Base-by-base conservation (phyloP, 2,113 vertebrate species). In the Oenanthe oenanthe region DNA sequence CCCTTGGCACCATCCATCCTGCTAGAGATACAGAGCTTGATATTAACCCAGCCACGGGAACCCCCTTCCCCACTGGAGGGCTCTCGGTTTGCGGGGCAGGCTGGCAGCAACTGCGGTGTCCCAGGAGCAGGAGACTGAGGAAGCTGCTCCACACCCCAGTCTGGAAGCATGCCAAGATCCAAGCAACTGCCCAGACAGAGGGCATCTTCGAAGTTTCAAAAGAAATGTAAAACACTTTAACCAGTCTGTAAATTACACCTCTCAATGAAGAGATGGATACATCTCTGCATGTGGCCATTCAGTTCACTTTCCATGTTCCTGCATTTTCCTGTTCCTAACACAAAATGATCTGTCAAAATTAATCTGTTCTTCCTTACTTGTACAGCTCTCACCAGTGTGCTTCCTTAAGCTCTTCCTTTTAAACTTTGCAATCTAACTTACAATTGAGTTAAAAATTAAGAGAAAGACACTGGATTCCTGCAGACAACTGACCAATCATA, bases 71-170 rank as follows among this genome's bases (percentile, higher is more conserved):
- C 24, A 21, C 29, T 3, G 32, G 6, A 28, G 16, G 42, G 34
- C 48, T 71, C 85, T 43, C 0, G 0, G 36, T 67, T 25, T 78
- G 65, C 0, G 10, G 57, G n/a, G 24, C 2, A 0, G 45, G 19
- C 40, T 34, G 70, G 91, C 70, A 76, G 24, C 19, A 56, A 25
- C 50, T 29, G n/a, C 1, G 0, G 10, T 19, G 51, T 32, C 54
- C 10, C 2, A 2, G 32, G 28, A 70, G 38, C n/a, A 47, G 16
- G 13, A 73, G 24, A 58, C 14, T 4, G 42, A 72, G 50, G 65
- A 89, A 89, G 54, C 45, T 17, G 2, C 34, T 54, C 20, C 9
- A 15, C 3, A 3, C 3, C 17, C 8, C 15, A 18, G 22, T 32
- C 57, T 65, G 54, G 29, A 61, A 63, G 26, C 2, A 24, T 2